Evolutionary conservation across 2,888 invertebrate species (phyloP).

Genomic region (Hipparchia sbordonii): DNA sequence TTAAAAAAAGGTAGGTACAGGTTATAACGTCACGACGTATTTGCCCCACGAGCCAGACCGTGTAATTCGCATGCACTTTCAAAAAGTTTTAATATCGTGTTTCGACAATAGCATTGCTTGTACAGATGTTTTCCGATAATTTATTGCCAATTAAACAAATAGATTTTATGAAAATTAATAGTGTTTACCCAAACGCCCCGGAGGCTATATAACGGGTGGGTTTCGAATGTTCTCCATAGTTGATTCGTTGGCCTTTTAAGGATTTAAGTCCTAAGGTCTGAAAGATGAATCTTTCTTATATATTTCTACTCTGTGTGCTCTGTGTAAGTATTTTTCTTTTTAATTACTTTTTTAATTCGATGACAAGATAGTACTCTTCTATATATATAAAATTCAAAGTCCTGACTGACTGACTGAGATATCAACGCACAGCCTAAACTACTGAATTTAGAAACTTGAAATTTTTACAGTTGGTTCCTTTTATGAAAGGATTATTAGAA

Average conservation of each 20-base stretch:
- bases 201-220: background rate
- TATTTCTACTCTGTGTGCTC: background rate
- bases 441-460: too few relatives aligned
- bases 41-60: background rate
- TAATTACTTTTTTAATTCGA: background rate
- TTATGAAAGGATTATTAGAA: too few relatives aligned
- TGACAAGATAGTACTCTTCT: too few relatives aligned
- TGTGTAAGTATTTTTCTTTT: slow-evolving; percentile 1
- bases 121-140: slow-evolving; percentile 20
- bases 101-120: slow-evolving; percentile 24
- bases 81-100: background rate
- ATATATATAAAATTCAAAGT: too few relatives aligned
- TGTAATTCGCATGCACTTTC: background rate
- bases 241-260: slow-evolving; percentile 10
- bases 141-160: slow-evolving; percentile 31
- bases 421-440: too few relatives aligned
- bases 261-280: slow-evolving; percentile 3
- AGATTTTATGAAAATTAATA: slow-evolving; percentile 26
- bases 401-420: too few relatives aligned
- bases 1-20: too few relatives aligned
- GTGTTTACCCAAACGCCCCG: slow-evolving; percentile 20
- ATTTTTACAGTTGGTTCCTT: too few relatives aligned
- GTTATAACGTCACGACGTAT: too few relatives aligned
- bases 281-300: background rate
- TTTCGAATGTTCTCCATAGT: background rate